A percentile compares a stretch with the other conserved stretches of the same genome.
Evolutionary conservation across 2,797 vertebrate species (phyloP).

Genomic region (Bufotes viridis): DNA sequence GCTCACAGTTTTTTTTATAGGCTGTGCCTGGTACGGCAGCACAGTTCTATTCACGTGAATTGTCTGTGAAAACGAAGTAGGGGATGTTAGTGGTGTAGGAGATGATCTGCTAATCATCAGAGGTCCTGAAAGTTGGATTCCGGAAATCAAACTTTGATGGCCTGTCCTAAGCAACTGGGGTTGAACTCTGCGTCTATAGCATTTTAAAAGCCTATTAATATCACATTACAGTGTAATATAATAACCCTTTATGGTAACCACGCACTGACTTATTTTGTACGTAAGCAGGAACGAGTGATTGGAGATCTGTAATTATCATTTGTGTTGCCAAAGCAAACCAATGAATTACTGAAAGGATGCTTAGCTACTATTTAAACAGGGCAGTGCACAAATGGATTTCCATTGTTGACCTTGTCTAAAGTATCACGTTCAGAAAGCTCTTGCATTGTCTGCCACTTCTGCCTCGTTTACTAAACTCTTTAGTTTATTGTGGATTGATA

Average conservation of each 20-base stretch:
- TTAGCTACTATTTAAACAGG: conserved; percentile 28
- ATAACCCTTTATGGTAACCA: neutral
- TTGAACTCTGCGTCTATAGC: no score
- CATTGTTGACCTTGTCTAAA: conserved; percentile 18
- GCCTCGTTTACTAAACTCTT: conserved; percentile 32
- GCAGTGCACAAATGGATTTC: neutral
- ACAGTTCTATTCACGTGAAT: no score
- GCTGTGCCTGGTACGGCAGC: no score
- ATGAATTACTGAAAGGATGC: conserved; percentile 16
- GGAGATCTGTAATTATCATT: conserved; percentile 63
- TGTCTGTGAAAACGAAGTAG: neutral
- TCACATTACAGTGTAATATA: neutral
- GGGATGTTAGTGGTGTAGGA: neutral
- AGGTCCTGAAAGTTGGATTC: neutral
- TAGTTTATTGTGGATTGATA: conserved; percentile 21
- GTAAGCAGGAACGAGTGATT: neutral
- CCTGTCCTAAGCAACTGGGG: neutral
- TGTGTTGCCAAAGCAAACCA: conserved; percentile 21
- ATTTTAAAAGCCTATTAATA: neutral
- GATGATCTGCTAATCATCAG: neutral
- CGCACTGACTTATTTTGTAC: neutral
- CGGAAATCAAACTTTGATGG: neutral
- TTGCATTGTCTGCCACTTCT: conserved; percentile 37
- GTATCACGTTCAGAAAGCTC: conserved; percentile 41
- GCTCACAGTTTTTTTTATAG: no score